Evolutionary conservation across 2,888 invertebrate genomes (phyloP), one percentile per base, ranked within the genome.

Genomic region (Dynastes maya): DNA sequence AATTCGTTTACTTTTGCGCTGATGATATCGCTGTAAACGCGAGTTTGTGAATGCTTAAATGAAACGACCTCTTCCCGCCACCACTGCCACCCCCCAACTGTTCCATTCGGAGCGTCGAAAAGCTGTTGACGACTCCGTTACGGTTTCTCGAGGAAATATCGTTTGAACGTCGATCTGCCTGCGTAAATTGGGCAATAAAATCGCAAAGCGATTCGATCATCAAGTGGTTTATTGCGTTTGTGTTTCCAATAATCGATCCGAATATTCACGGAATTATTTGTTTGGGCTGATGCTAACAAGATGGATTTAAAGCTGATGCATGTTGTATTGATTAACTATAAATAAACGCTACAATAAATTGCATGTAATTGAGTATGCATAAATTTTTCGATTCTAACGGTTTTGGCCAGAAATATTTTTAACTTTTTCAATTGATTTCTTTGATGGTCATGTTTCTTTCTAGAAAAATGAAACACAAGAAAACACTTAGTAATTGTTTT

Each of bases 151-250:
- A 22, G 29, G 68, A 68, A 68, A 29, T 11, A 5, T 27, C 27
- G 51, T 51, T 68, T 40, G 27, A 68, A 27, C 68, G 68, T 68
- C 68, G 68, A 29, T 51, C 29, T 68, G 68, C 53, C 68, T 68
- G 68, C 51, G 51, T 68, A 68, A 68, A 68, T 68, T 68, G 68
- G 27, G 49, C 11, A 68, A 68, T 68, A 68, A 68, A 68, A 68
- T 68, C 68, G 51, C 68, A 27, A 68, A 68, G 51, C 68, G 68
- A 51, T 68, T 68, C 51, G 27, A 68, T 68, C 68, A 51, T 68
- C 68, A 51, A 51, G 68, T 68, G 68, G 68, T 68, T 68, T 16
- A 49, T 51, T 51, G 6, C 51, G 68, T 68, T 68, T 68, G 51
- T 51, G 68, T 68, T 68, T 51, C 51, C 51, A 51, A 51, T 51